These are phyloP conservation scores for Callithrix jacchus DNA, from an alignment of 2,113 vertebrate genomes.

Conservation along the genomic window DNA sequence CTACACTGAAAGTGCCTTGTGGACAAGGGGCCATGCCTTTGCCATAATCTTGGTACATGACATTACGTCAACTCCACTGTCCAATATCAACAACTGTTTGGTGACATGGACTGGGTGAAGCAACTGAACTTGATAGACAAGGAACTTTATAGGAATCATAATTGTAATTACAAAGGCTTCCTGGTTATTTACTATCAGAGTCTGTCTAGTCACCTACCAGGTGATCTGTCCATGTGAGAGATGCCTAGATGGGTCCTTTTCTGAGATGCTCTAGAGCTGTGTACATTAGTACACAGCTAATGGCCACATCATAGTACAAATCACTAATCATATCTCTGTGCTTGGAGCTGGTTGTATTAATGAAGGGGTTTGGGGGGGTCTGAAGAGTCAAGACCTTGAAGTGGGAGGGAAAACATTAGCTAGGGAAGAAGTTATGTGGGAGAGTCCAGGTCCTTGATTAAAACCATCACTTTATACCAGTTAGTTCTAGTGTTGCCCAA, in stretches of 20 bases:
- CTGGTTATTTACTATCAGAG: neutral
- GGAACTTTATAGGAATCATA: neutral
- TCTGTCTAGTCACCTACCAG: neutral
- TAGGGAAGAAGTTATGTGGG: neutral
- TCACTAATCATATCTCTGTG: neutral
- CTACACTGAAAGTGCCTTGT: neutral
- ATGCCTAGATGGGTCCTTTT: neutral
- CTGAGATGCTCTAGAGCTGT: neutral
- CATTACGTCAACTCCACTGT: neutral
- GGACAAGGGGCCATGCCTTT: neutral
- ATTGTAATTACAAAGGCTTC: neutral
- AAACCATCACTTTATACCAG: neutral
- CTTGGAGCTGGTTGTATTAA: neutral
- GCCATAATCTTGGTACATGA: neutral
- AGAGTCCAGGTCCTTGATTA: neutral
- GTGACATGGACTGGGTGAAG: neutral
- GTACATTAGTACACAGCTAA: neutral
- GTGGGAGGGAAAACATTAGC: neutral
- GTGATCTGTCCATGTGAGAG: neutral
- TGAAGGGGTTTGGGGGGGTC: neutral
- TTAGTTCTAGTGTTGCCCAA: neutral
- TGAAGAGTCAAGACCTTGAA: neutral
- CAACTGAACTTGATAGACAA: neutral
- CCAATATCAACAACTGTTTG: neutral
- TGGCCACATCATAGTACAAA: neutral